Evolutionary conservation across 2,888 invertebrate species (phyloP), one percentile per base, ranked within the genome.

Genomic region (Stratiomys singularior): DNA sequence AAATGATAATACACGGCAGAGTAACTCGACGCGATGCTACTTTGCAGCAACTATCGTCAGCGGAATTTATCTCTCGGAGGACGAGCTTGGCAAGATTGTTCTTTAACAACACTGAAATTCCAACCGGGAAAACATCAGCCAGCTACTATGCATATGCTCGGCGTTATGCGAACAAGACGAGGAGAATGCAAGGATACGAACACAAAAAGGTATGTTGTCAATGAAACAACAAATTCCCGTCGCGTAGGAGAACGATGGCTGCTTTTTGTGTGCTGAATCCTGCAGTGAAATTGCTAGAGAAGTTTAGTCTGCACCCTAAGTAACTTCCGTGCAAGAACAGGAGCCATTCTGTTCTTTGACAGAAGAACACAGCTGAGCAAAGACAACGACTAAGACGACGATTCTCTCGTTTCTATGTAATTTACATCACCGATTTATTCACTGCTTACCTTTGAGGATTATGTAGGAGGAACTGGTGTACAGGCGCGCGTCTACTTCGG

Each of bases 221-320:
- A 25, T 25, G 7, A 18, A 60, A 1, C 60, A 25, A 23, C 60
- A 15, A 60, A 60, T 23, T 60, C 60, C 23, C 60, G 23, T 21
- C 60, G 60, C 60, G 60, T 60, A 60, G 25, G 25, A 60, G 60
- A 15, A 18, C 60, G 23, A 60, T 25, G 23, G 37, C 3, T 37
- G 37, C 37, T 5, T 9, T 3, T 37, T 37, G 9, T 60, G 3
- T 25, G 60, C 13, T 21, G 23, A 60, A 60, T 25, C 25, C 13
- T 23, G 25, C 60, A 23, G 13, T 21, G 7, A 13, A 60, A 60
- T 25, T 60, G 23, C 60, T 60, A 25, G 23, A 25, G 23, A 60
- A 60, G 60, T 60, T n/a, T 60, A 60, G 60, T 60, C 60, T 25
- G 25, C 25, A 23, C 25, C 23, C 18, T 11, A 60, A 60, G 60